Percentiles rank a stretch among this genome's conserved stretches.
Conservation (phyloP, 2,113 vertebrate species). For the Ailurus styani region DNA sequence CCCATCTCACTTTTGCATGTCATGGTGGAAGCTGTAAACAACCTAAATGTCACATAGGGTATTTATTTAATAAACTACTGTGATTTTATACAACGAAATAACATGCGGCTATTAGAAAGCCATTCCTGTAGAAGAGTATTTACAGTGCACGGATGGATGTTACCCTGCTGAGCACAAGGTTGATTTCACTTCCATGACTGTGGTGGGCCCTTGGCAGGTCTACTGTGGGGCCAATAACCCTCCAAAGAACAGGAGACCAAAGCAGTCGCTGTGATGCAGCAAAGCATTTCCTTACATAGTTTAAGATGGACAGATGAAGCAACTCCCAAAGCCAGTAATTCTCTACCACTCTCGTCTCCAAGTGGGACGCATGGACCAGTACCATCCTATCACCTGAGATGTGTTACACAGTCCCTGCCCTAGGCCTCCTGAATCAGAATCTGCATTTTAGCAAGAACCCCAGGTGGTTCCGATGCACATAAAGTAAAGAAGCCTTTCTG, state of each 20-base stretch:
- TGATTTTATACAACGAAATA: neutral
- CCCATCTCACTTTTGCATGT: neutral
- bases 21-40: neutral
- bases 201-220: neutral
- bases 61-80: neutral
- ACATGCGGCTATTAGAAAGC: neutral
- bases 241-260: neutral
- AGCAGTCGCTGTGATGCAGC: neutral
- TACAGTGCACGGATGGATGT: neutral
- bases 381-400: neutral
- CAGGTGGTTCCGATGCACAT: neutral
- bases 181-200: neutral
- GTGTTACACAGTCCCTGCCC: neutral
- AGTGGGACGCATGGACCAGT: neutral
- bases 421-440: neutral
- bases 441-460: neutral
- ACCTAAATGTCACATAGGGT: neutral
- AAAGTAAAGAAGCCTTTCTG: neutral
- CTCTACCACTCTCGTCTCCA: neutral
- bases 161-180: neutral
- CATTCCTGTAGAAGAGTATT: neutral
- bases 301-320: neutral
- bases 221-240: neutral
- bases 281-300: neutral
- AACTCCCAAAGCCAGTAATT: neutral